Conservation (phyloP, 1,140 invertebrate genomes). For the Copidosoma floridanum region DNA sequence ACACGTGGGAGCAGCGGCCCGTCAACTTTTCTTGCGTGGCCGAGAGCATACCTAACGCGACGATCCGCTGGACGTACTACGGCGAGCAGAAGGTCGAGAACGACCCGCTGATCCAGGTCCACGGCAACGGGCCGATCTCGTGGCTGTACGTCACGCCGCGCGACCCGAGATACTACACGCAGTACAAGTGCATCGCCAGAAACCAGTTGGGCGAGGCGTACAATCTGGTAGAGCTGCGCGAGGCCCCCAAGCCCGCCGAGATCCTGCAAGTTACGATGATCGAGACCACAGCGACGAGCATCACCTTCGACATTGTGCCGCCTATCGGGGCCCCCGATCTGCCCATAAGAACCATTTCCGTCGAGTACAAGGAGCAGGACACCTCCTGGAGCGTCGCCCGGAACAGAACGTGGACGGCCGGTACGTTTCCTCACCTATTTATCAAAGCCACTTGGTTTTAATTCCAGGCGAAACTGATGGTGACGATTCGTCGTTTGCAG, state of each 20-base stretch:
- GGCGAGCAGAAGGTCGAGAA: conserved; percentile 55
- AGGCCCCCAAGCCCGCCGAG: conserved; percentile 64
- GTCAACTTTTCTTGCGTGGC: conserved; percentile 88
- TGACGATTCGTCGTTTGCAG: not conserved
- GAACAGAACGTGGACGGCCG: conserved; percentile 74
- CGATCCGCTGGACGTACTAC: conserved; percentile 76
- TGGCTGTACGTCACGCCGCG: conserved; percentile 66
- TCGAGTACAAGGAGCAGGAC: conserved; percentile 70
- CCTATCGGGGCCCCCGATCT: conserved; percentile 73
- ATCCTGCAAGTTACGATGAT: conserved; percentile 62
- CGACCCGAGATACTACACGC: conserved; percentile 66
- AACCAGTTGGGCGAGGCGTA: conserved; percentile 72
- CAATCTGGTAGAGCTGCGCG: conserved; percentile 68
- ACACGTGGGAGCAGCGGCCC: conserved; percentile 76
- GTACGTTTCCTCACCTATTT: conserved; percentile 46
- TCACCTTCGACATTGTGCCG: conserved; percentile 73
- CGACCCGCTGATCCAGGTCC: conserved; percentile 60
- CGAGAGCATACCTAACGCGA: conserved; percentile 88
- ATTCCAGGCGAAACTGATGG: not conserved
- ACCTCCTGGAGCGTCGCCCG: conserved; percentile 65
- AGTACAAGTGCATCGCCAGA: conserved; percentile 79
- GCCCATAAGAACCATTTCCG: conserved; percentile 68
- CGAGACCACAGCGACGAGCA: conserved; percentile 77
- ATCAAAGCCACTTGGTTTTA: not conserved
- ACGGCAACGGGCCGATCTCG: conserved; percentile 68